Evolutionary conservation across 2,888 invertebrate genomes (phyloP).

Genomic region (Nasonia oneida): DNA sequence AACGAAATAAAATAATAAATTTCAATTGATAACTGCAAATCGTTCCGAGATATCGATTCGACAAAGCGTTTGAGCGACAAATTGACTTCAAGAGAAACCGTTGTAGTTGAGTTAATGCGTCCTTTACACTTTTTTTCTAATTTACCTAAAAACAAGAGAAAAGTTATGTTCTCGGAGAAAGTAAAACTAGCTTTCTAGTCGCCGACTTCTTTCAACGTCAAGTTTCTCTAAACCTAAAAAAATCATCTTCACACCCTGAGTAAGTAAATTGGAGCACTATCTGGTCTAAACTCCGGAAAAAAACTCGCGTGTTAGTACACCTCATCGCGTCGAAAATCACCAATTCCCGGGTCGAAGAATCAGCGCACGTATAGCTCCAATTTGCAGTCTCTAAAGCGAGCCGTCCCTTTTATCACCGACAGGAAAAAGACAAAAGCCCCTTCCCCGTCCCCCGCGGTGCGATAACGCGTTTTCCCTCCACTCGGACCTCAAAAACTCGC

Average conservation of each 20-base stretch:
- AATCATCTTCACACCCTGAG: background rate
- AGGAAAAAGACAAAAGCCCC: background rate
- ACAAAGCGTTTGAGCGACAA: background rate
- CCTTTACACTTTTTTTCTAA: background rate
- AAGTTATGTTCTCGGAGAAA: background rate
- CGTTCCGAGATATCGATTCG: background rate
- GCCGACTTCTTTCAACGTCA: background rate
- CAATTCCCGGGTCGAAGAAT: background rate
- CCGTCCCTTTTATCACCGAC: background rate
- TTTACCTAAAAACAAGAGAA: background rate
- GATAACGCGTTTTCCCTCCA: background rate
- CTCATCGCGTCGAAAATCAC: too few species aligned
- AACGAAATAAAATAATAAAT: background rate
- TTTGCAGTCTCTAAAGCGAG: background rate
- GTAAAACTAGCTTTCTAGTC: background rate
- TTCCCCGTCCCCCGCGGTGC: too few species aligned
- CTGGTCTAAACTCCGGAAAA: too few species aligned
- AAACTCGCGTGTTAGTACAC: too few species aligned
- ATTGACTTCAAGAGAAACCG: background rate
- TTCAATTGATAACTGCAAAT: too few species aligned
- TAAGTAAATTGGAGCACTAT: too few species aligned
- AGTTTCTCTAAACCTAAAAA: background rate
- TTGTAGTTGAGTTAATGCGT: background rate
- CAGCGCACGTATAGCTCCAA: background rate
- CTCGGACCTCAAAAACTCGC: constrained; percentile 15